A percentile compares a stretch with the other conserved stretches of the same genome.
These are phyloP conservation scores for Onchidella celtica DNA, from an alignment of 2,888 invertebrate genomes.

Conservation along the genomic window DNA sequence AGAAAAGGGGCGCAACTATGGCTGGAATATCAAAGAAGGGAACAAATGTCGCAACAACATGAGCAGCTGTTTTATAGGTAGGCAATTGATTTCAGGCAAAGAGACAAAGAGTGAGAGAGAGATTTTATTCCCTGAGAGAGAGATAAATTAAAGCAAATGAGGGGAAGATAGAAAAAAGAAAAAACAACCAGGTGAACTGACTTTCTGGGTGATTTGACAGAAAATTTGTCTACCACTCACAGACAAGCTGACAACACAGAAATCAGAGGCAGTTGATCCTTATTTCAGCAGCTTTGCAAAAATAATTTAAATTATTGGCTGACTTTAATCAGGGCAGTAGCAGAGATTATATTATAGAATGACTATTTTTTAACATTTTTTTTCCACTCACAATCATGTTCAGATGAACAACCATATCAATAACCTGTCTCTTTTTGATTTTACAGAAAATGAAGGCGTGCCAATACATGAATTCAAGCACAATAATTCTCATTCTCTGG, in stretches of 20 bases:
- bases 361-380: too few species aligned
- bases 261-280: too few species aligned
- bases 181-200: not conserved
- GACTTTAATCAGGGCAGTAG: too few species aligned
- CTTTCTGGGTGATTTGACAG: too few species aligned
- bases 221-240: too few species aligned
- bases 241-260: too few species aligned
- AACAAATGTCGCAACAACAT: slow-evolving; percentile 57
- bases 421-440: not conserved
- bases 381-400: too few species aligned
- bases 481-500: slow-evolving; percentile 40
- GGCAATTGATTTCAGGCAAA: not conserved
- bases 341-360: too few species aligned
- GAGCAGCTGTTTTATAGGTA: slow-evolving; percentile 45
- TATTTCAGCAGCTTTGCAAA: too few species aligned
- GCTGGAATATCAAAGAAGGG: slow-evolving; percentile 71
- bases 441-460: slow-evolving; percentile 44
- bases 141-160: not conserved
- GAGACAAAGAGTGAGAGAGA: not conserved
- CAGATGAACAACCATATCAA: too few species aligned
- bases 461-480: slow-evolving; percentile 43
- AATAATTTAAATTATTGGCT: too few species aligned
- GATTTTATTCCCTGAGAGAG: not conserved
- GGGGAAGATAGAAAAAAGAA: not conserved
- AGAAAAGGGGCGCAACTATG: slow-evolving; percentile 72